A percentile compares a stretch with the other conserved stretches of the same genome.
These are phyloP conservation scores for Brenthis hecate DNA, from an alignment of 2,888 invertebrate species.

Conservation along the genomic window DNA sequence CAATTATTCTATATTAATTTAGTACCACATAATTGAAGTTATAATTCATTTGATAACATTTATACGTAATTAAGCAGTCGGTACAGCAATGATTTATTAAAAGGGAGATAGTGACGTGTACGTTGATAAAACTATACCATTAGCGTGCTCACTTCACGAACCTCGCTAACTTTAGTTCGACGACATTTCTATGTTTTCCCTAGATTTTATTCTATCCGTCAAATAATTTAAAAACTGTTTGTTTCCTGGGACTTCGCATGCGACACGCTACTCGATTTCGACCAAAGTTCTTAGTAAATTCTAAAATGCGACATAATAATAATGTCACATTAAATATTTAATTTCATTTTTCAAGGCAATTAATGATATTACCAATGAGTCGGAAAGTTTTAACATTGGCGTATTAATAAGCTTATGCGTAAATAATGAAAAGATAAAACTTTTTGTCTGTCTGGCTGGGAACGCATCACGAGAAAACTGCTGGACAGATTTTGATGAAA, in stretches of 20 bases:
- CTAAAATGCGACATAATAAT: constrained; percentile 36
- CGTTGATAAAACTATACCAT: constrained; percentile 20
- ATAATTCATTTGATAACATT: background rate
- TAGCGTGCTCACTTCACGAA: constrained; percentile 27
- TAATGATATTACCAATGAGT: constrained; percentile 10
- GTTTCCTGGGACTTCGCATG: constrained; percentile 39
- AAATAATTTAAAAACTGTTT: constrained; percentile 38
- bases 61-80: background rate
- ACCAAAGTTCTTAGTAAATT: constrained; percentile 35
- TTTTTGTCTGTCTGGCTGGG: too few relatives aligned
- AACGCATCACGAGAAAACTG: too few relatives aligned
- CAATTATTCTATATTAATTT: background rate
- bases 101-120: constrained; percentile 6
- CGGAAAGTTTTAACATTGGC: background rate
- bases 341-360: constrained; percentile 31
- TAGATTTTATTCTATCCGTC: constrained; percentile 41
- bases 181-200: constrained; percentile 40
- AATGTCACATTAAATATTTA: constrained; percentile 39
- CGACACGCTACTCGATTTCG: constrained; percentile 38
- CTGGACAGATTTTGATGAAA: too few relatives aligned
- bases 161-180: constrained; percentile 31
- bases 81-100: constrained; percentile 1
- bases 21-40: background rate
- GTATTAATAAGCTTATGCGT: background rate
- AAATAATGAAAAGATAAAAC: background rate